Evolutionary conservation across 2,797 vertebrate species (phyloP).

Genomic region (Chrysocyon brachyurus): DNA sequence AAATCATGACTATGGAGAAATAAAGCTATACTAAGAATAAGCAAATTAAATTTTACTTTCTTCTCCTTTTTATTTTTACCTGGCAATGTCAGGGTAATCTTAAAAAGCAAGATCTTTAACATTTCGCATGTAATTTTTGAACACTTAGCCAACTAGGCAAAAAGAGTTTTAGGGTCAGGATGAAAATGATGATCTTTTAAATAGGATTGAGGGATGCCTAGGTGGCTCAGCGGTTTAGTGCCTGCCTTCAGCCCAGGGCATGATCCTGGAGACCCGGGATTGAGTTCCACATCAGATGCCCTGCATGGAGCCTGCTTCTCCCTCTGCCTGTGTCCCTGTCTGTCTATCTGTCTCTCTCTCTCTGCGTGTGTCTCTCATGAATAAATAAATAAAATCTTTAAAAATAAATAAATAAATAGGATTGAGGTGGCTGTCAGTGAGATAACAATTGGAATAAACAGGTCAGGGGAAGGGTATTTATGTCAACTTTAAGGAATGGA

Average conservation of each 20-base stretch:
- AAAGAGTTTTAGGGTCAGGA: neutral
- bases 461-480: neutral
- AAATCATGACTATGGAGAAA: neutral
- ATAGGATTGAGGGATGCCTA: neutral
- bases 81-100: conserved; percentile 45
- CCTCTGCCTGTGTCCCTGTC: too few relatives aligned
- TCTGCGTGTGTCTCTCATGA: too few relatives aligned
- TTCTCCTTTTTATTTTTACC: conserved; percentile 8
- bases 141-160: neutral
- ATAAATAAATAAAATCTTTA: too few relatives aligned
- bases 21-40: neutral
- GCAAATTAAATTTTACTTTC: neutral
- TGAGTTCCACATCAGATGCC: too few relatives aligned
- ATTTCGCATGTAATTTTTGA: conserved; percentile 20
- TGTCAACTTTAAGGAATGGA: neutral
- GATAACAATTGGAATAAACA: neutral
- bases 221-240: too few relatives aligned
- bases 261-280: too few relatives aligned
- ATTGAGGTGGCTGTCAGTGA: neutral
- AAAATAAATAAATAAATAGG: neutral
- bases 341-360: too few relatives aligned
- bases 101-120: conserved; percentile 61
- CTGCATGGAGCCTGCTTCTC: too few relatives aligned
- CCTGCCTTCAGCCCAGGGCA: too few relatives aligned
- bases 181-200: neutral